Percentiles rank a stretch among this genome's conserved stretches.
phyloP scores from a whole-genome alignment of 2,888 invertebrate genomes.

The Hypomecis punctinalis region DNA sequence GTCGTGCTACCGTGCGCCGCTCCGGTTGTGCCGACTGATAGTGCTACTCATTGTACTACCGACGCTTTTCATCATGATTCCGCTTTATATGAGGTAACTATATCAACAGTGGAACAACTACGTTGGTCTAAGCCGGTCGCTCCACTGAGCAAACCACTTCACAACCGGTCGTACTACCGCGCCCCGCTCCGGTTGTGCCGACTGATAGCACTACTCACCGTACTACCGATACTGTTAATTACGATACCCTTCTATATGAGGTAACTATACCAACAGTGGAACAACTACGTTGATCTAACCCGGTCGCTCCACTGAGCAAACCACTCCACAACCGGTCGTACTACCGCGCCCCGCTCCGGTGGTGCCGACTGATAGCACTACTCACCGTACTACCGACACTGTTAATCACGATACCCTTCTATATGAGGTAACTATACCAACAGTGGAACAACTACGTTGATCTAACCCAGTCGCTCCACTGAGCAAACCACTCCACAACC shows the following conservation, averaged over 20 bases:
- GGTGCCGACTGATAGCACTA: constrained; percentile 86
- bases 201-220: constrained; percentile 86
- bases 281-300: constrained; percentile 8
- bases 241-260: too few relatives aligned
- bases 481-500: too few relatives aligned
- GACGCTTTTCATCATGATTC: constrained; percentile 86
- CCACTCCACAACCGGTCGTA: constrained; percentile 37
- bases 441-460: too few relatives aligned
- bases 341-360: constrained; percentile 75
- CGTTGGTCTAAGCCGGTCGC: constrained; percentile 42
- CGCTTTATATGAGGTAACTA: constrained; percentile 87
- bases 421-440: too few relatives aligned
- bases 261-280: too few relatives aligned
- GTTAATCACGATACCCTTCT: constrained; percentile 48
- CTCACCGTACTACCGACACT: constrained; percentile 73
- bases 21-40: constrained; percentile 86
- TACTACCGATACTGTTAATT: constrained; percentile 58
- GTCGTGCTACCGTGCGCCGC: constrained; percentile 79
- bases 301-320: too few relatives aligned
- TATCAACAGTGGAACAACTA: not conserved
- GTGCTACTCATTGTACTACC: constrained; percentile 88
- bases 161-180: constrained; percentile 63
- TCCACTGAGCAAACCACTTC: too few relatives aligned
- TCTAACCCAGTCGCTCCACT: constrained; percentile 49
- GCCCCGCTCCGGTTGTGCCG: constrained; percentile 86